phyloP scores from a whole-genome alignment of 2,797 vertebrate genomes.

The Mallotus villosus region DNA sequence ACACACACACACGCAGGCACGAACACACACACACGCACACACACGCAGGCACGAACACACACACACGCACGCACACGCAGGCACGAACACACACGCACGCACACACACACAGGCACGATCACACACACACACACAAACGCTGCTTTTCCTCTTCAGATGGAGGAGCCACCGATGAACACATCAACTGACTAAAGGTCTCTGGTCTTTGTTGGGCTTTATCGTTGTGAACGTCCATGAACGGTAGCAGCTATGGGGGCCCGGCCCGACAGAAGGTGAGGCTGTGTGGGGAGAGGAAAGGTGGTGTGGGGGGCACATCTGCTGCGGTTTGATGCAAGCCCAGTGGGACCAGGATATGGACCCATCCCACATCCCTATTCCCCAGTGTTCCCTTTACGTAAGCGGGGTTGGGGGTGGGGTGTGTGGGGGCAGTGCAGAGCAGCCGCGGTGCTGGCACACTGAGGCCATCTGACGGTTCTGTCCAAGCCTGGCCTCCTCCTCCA shows the following conservation, averaged over 20 bases:
- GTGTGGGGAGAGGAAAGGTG: neutral
- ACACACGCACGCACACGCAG: neutral
- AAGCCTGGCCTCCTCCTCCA: too few relatives aligned
- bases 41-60: neutral
- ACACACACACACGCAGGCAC: slow-evolving; percentile 54
- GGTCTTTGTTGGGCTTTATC: slow-evolving; percentile 44
- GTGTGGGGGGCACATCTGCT: slow-evolving; percentile 18
- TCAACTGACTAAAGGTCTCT: slow-evolving; percentile 17
- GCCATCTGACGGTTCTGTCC: too few relatives aligned
- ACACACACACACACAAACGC: slow-evolving; percentile 19
- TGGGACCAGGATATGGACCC: slow-evolving; percentile 21
- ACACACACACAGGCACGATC: slow-evolving; percentile 59
- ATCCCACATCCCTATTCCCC: neutral
- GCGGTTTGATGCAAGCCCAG: slow-evolving; percentile 19
- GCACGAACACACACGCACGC: slow-evolving; percentile 11
- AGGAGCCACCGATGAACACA: slow-evolving; percentile 41
- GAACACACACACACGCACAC: slow-evolving; percentile 1
- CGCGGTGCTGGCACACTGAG: neutral
- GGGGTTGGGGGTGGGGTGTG: neutral
- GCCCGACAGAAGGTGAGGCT: slow-evolving; percentile 9
- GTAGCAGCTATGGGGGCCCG: slow-evolving; percentile 30
- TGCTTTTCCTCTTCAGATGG: slow-evolving; percentile 47
- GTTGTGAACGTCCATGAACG: slow-evolving; percentile 32
- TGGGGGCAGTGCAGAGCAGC: neutral
- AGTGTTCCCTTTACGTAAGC: slow-evolving; percentile 41